phyloP scores from a whole-genome alignment of 2,888 invertebrate species.

The Drosophila neonasuta region DNA sequence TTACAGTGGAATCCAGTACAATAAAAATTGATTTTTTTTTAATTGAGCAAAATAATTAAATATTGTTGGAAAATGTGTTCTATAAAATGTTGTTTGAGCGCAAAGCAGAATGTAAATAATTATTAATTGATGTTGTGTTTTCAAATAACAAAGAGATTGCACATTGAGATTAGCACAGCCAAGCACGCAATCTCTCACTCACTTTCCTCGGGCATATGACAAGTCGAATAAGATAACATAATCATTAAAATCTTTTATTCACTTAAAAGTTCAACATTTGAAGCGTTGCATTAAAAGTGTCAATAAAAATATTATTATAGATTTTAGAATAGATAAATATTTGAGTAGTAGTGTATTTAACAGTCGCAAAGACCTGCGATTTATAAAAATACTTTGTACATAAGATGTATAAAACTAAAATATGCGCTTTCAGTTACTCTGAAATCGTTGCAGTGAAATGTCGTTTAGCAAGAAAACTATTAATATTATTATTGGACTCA shows the following conservation, averaged over 20 bases:
- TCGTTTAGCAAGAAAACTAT: not conserved
- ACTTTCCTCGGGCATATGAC: not conserved
- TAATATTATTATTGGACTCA: slow-evolving; percentile 16
- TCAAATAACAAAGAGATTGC: not conserved
- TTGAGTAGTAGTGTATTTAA: no score
- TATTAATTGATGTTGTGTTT: not conserved
- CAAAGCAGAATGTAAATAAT: not conserved
- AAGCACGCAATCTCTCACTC: not conserved
- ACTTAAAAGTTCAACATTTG: not conserved
- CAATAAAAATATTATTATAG: no score
- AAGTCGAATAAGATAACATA: not conserved
- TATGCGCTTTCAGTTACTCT: slow-evolving; percentile 10
- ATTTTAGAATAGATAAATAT: no score
- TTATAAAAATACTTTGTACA: not conserved
- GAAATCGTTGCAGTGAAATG: slow-evolving; percentile 13
- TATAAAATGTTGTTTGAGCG: no score
- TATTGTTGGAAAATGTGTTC: no score
- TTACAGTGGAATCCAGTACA: no score
- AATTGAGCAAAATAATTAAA: no score
- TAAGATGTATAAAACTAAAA: not conserved
- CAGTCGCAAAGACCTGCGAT: no score
- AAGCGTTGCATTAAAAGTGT: no score
- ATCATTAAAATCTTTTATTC: not conserved
- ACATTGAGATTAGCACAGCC: not conserved
- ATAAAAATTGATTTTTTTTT: no score